Conservation (phyloP, 2,888 invertebrate genomes). For the Leptopilina drosophilae region DNA sequence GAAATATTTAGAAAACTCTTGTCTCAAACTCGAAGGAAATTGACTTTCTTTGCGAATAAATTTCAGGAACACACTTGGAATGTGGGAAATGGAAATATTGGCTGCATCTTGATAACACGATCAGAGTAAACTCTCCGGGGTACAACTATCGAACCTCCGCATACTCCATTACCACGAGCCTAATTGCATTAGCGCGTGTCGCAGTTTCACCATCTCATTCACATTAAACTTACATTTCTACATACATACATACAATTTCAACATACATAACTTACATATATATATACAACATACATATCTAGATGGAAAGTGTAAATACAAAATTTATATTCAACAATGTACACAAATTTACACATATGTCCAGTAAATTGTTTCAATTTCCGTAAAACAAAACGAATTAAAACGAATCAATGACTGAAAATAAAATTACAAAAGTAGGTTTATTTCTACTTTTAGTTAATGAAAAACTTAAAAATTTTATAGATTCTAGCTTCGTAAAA, state of each 20-base stretch:
- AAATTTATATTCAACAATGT: not conserved
- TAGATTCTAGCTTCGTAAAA: too few species aligned
- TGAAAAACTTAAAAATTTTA: too few species aligned
- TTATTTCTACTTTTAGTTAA: too few species aligned
- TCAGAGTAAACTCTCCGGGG: constrained; percentile 60
- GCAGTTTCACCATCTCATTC: constrained; percentile 57
- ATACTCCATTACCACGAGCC: constrained; percentile 68
- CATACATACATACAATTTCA: too few species aligned
- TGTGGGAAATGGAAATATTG: constrained; percentile 55
- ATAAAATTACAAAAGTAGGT: too few species aligned
- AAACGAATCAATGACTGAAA: not conserved
- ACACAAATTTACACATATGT: not conserved
- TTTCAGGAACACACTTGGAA: too few species aligned
- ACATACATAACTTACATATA: too few species aligned
- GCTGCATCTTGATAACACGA: constrained; percentile 67
- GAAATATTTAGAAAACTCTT: too few species aligned
- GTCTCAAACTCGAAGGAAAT: too few species aligned
- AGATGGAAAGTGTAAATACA: constrained; percentile 48
- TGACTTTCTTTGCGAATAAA: too few species aligned
- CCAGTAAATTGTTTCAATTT: not conserved
- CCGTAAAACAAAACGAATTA: not conserved
- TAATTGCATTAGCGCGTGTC: constrained; percentile 66
- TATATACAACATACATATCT: constrained; percentile 28
- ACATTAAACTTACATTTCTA: constrained; percentile 50
- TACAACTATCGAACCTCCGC: constrained; percentile 57